These are phyloP conservation scores for Spizella passerina DNA, from an alignment of 2,797 vertebrate species.

Conservation along the genomic window DNA sequence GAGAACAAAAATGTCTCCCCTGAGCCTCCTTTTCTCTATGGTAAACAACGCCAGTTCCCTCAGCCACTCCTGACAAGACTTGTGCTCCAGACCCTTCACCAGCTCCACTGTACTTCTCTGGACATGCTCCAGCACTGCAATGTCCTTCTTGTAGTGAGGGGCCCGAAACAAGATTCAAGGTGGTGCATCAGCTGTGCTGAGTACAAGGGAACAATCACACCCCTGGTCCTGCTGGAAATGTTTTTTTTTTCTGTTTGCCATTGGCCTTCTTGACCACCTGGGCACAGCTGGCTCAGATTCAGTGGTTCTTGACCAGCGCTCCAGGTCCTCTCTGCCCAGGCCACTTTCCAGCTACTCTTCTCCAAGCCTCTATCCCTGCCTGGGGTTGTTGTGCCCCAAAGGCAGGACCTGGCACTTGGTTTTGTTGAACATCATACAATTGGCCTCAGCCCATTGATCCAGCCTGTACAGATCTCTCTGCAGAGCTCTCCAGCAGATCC, in stretches of 20 bases:
- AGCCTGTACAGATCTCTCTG: not conserved
- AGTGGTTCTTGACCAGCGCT: not conserved
- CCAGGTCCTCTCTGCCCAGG: not conserved
- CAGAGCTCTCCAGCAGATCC: not conserved
- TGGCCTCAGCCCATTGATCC: not conserved
- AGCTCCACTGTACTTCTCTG: rapidly evolving
- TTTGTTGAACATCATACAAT: not conserved
- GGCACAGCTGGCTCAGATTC: not conserved
- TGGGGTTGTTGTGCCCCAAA: not conserved
- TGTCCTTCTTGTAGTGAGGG: not conserved
- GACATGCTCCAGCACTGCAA: not conserved
- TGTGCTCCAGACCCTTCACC: not conserved
- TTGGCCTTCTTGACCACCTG: not conserved
- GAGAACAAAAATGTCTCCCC: not conserved
- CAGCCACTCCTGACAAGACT: not conserved
- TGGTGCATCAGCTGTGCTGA: not conserved
- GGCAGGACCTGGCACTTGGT: not conserved
- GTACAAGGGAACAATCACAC: not conserved
- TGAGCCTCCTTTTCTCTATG: not conserved
- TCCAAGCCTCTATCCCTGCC: not conserved
- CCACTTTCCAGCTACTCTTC: not conserved
- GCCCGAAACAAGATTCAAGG: not conserved
- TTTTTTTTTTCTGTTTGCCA: not conserved
- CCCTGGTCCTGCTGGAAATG: not conserved
- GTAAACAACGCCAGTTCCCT: not conserved